Evolutionary conservation across 1,140 invertebrate genomes (phyloP), one percentile per base, ranked within the genome.

Genomic region (Drosophila auraria): DNA sequence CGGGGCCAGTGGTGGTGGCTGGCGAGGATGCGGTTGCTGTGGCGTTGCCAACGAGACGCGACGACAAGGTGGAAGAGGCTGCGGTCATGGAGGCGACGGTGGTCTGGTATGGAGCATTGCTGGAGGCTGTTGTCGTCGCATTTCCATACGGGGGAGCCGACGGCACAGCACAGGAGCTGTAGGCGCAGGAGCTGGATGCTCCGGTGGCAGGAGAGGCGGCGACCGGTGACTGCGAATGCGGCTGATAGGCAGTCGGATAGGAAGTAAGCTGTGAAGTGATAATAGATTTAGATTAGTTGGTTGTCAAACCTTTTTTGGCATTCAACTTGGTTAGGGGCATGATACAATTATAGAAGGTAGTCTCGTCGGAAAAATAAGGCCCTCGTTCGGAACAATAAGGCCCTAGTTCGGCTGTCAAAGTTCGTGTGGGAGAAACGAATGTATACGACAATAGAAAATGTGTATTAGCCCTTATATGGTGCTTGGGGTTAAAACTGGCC

Each of bases 121-220:
- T 83, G 58, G 91, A 78, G 20, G 91, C 87, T 54, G 91, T 92
- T 8, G 91, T 92, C 20, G 91, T 92, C 8, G 91, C 91, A 72
- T 77, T 90, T 5, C 91, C 91, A 56, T 64, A 92, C 2, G 91
- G 91, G 33, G 84, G 91, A n/a, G 60, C 78, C 53, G 91, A 92
- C 9, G 91, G 91, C 62, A 92, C 91, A 11, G 91, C 82, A 73
- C 91, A 92, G 7, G 91, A 92, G 47, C 91, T 92, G 25, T 68
- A 92, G 1, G 77, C 75, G 20, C 75, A 68, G 15, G 78, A 61
- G 14, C 73, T 65, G 47, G 57, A 17, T 42, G 53, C 23, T 57
- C 68, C 66, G 44, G 66, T 14, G 15, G 61, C 30, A n/a, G 30
- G 25, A n/a, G 57, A 27, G 15, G 45, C 59, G 38, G 53, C 65